Evolutionary conservation across 2,888 invertebrate genomes (phyloP).

Genomic region (Oxyteleia sp.): DNA sequence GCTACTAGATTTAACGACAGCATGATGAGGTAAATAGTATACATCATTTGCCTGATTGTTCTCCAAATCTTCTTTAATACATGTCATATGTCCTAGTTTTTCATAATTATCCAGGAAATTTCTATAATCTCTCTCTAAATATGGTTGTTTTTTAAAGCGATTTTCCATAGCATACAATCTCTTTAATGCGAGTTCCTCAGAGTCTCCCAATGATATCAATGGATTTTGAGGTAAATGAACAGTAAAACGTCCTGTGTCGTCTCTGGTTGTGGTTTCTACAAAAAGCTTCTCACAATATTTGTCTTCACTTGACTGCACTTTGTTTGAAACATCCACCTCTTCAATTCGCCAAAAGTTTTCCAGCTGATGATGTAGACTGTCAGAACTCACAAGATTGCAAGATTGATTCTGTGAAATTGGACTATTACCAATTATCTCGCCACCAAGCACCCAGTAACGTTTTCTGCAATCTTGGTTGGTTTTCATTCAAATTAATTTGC

Average conservation of each 20-base stretch:
- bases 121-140: neutral
- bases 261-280: neutral
- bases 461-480: slow-evolving; percentile 39
- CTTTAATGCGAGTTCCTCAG: neutral
- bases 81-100: slow-evolving; percentile 20
- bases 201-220: slow-evolving; percentile 12
- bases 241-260: slow-evolving; percentile 2
- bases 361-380: neutral
- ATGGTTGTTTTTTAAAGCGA: slow-evolving; percentile 5
- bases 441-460: slow-evolving; percentile 57
- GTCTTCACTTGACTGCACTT: neutral
- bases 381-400: slow-evolving; percentile 1
- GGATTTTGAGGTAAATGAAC: neutral
- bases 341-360: slow-evolving; percentile 4
- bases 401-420: neutral
- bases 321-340: neutral
- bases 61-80: neutral
- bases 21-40: slow-evolving; percentile 22
- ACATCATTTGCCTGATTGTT: neutral
- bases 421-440: slow-evolving; percentile 23
- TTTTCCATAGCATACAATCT: slow-evolving; percentile 6
- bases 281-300: neutral
- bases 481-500: slow-evolving; percentile 27
- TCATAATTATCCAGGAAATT: slow-evolving; percentile 12
- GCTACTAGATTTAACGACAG: slow-evolving; percentile 13